Evolutionary conservation across 2,888 invertebrate genomes (phyloP), one percentile per base, ranked within the genome.

Genomic region (Clunio marinus): DNA sequence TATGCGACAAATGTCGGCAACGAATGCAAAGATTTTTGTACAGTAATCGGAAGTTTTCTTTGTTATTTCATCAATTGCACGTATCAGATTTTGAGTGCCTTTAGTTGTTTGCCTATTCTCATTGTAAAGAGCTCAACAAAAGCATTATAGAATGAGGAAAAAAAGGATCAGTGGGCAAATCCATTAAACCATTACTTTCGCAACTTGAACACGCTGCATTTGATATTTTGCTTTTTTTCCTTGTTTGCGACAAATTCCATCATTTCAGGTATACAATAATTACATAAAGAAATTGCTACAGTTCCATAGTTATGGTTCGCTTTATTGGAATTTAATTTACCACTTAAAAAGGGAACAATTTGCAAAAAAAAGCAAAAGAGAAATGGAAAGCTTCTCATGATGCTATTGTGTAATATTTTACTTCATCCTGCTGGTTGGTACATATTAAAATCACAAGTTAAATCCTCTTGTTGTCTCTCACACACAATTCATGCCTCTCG

Each of bases 271-370:
- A 63, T 15, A 3, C 45, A 25, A 32, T 59, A 28, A 59, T 17
- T 20, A 35, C 17, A 13, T 17, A 32, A 24, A 45, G 13, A 5
- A 10, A n/a, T 45, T 45, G 4, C n/a, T 27, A 25, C 57, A 32
- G 20, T 59, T 59, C 20, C 28, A 25, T 59, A 59, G 25, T 27
- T 41, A 27, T 51, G 66, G 51, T 66, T 24, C 35, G 58, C 57
- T 58, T 41, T 58, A 68, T 68, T 68, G 68, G 37, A 68, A 68
- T 68, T 41, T 68, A 68, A 68, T 68, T 68, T 68, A 68, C 68
- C 68, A 68, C 68, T 68, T 57, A 37, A 68, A 58, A 68, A 58
- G 57, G 58, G 58, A 46, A 68, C 46, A 68, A 41, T 41, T 41
- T 15, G 41, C 41, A 41, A 41, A 66, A 35, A 46, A 27, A 24